Conservation (phyloP, 2,797 vertebrate genomes). For the Chloroceryle amazona region DNA sequence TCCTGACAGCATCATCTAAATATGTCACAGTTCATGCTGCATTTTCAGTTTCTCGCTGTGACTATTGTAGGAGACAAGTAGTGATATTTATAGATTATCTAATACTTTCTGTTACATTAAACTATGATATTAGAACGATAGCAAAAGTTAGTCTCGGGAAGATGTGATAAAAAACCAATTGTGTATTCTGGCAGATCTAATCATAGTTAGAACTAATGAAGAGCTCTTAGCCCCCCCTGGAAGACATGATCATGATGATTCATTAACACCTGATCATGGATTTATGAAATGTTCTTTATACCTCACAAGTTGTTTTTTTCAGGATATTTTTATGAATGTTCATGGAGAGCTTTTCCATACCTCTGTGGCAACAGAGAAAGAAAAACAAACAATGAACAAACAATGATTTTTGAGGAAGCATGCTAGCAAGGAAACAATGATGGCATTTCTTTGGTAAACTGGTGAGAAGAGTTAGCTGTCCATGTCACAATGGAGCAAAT, state of each 20-base stretch:
- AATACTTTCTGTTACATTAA: not conserved
- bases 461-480: not conserved
- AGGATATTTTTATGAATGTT: not conserved
- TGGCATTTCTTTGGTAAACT: not conserved
- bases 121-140: not conserved
- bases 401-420: not conserved
- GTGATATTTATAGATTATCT: not conserved
- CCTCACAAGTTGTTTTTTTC: not conserved
- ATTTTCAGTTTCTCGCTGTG: not conserved
- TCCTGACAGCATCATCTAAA: not conserved
- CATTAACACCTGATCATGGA: not conserved
- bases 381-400: not conserved
- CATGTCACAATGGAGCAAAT: not conserved
- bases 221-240: not conserved
- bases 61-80: not conserved
- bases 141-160: not conserved
- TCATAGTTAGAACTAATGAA: not conserved
- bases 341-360: not conserved
- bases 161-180: not conserved
- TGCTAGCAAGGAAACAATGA: not conserved
- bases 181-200: not conserved
- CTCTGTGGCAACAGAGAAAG: not conserved
- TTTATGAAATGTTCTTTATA: not conserved
- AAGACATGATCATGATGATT: not conserved
- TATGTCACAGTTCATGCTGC: not conserved